Percentiles rank a stretch among this genome's conserved stretches.
These are phyloP conservation scores for Gryllus bimaculatus DNA, from an alignment of 1,140 invertebrate species.

Conservation along the genomic window DNA sequence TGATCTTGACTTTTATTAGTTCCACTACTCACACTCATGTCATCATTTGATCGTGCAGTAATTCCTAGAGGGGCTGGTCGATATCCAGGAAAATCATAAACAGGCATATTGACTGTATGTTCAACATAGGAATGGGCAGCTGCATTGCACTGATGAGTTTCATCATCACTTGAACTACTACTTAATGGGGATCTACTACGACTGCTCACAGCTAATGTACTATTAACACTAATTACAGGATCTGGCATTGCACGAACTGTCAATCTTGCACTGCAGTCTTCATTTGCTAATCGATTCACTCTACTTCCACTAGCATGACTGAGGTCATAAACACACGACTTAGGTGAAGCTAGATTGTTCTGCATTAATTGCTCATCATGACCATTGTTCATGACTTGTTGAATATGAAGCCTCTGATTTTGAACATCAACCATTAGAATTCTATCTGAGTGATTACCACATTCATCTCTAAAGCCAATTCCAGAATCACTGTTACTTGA, in stretches of 20 bases:
- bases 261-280: conserved; percentile 29
- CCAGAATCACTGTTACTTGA: conserved; percentile 92
- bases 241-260: conserved; percentile 44
- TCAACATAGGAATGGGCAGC: conserved; percentile 9
- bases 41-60: conserved; percentile 18
- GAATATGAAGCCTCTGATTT: conserved; percentile 34
- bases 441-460: conserved; percentile 65
- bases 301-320: background rate
- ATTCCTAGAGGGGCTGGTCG: conserved; percentile 23
- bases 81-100: conserved; percentile 24
- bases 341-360: background rate
- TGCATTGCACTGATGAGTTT: background rate
- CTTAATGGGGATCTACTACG: conserved; percentile 21
- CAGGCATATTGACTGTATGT: conserved; percentile 22
- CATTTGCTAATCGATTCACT: background rate
- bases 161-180: conserved; percentile 30
- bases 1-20: conserved; percentile 18
- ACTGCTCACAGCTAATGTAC: conserved; percentile 15
- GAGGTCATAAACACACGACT: conserved; percentile 11
- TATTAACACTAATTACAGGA: conserved; percentile 26
- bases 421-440: conserved; percentile 74
- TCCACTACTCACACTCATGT: conserved; percentile 20
- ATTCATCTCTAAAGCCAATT: conserved; percentile 84
- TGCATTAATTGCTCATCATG: conserved; percentile 10
- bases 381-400: conserved; percentile 26